These are phyloP conservation scores for Nymphicus hollandicus DNA, from an alignment of 2,113 vertebrate genomes.

Conservation along the genomic window DNA sequence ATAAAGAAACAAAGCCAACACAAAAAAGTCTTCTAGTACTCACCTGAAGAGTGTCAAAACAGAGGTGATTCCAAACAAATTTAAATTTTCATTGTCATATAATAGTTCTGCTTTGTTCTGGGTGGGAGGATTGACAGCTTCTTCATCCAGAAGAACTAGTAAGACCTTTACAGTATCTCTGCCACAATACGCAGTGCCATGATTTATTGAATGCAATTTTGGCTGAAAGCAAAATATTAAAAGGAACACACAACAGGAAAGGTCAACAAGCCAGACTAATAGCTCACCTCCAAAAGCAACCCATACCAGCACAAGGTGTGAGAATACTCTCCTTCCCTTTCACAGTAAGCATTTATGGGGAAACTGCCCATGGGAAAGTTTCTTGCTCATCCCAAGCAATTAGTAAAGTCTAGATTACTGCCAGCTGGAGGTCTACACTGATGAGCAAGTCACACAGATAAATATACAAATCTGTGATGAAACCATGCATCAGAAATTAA, in stretches of 20 bases:
- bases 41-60: slow-evolving; percentile 84
- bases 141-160: slow-evolving; percentile 86
- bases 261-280: background rate
- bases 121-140: slow-evolving; percentile 76
- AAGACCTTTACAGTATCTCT: slow-evolving; percentile 87
- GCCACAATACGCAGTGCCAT: slow-evolving; percentile 85
- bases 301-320: background rate
- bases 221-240: slow-evolving; percentile 77
- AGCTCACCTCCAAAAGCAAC: background rate
- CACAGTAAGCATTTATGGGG: background rate
- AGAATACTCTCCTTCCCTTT: background rate
- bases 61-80: slow-evolving; percentile 61
- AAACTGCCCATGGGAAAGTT: background rate
- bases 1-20: background rate
- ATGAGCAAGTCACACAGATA: background rate
- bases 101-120: slow-evolving; percentile 87
- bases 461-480: background rate
- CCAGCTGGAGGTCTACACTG: background rate
- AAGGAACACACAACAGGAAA: background rate
- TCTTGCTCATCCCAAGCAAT: background rate
- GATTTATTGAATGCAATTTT: slow-evolving; percentile 87
- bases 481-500: background rate
- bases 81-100: slow-evolving; percentile 71
- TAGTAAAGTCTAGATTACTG: background rate
- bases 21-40: slow-evolving; percentile 8